Evolutionary conservation across 2,113 vertebrate species (phyloP), one percentile per base, ranked within the genome.

Genomic region (Amphilophus citrinellus): DNA sequence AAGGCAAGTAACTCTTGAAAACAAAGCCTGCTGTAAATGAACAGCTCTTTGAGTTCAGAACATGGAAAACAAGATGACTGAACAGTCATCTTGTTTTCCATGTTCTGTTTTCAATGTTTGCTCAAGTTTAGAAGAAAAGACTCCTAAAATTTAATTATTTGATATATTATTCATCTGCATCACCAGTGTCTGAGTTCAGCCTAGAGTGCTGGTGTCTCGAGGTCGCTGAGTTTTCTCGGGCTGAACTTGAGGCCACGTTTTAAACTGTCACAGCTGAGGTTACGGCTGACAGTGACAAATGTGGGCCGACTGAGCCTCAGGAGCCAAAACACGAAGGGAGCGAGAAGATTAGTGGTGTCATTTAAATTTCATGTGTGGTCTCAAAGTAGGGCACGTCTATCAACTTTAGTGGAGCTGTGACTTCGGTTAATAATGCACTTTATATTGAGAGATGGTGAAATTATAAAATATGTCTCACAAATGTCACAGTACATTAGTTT

Each of bases 401-500:
- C 80, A 44, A 6, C 32, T 3, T 42, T 13, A 60, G 42, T 7
- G 14, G 50, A 63, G 32, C 9, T 27, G 35, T 2, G 63, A 22
- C 63, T 66, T 22, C 7, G 4, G 20, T 0, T 24, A 42, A 15
- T 13, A 8, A 2, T 2, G 6, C 9, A 9, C 68, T 56, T 56
- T 15, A 39, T 6, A 42, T n/a, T 56, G 18, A 56, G 6, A 56
- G 20, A 2, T 0, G 13, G 6, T 24, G 37, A 42, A 65, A 42
- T 15, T 11, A 65, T 15, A 7, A 22, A 65, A 42, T 2, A 22
- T 22, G 6, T 63, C 0, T 65, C 35, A 65, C 35, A 65, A 42
- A 22, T 0, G 7, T 65, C 37, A 4, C 13, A 14, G 3, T 65
- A 22, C 0, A 1, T 0, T n/a, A 0, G 7, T 9, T 22, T 66